A percentile compares a stretch with the other conserved stretches of the same genome.
Evolutionary conservation across 2,113 vertebrate species (phyloP).

Genomic region (Periophthalmodon schlosseri): DNA sequence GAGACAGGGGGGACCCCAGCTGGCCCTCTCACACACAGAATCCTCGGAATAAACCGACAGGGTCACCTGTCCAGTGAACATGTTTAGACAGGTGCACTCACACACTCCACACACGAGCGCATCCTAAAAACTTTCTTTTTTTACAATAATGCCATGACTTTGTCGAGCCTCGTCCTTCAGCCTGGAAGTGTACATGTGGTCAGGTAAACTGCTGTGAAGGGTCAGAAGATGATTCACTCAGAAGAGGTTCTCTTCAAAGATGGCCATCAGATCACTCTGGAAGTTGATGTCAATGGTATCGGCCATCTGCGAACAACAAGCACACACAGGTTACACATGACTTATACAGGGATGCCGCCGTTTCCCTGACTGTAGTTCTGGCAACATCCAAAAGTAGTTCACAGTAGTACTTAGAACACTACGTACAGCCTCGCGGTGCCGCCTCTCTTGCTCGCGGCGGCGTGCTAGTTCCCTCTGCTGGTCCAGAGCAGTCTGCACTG

Average conservation of each 20-base stretch:
- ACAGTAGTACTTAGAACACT: too few species aligned
- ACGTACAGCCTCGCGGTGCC: constrained; percentile 87
- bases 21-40: not conserved
- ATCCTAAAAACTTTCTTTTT: not conserved
- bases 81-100: too few species aligned
- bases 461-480: constrained; percentile 89
- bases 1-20: too few species aligned
- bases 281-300: constrained; percentile 96
- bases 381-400: too few species aligned
- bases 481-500: constrained; percentile 82
- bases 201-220: constrained; percentile 30
- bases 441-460: constrained; percentile 88
- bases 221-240: constrained; percentile 60
- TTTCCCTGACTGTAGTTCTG: too few species aligned
- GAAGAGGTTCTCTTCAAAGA: constrained; percentile 94
- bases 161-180: not conserved
- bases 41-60: not conserved
- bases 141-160: not conserved
- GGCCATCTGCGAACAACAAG: constrained; percentile 78
- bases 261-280: constrained; percentile 94
- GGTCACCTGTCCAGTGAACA: too few species aligned
- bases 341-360: not conserved
- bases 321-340: not conserved
- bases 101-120: not conserved
- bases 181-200: constrained; percentile 3